Evolutionary conservation across 2,113 vertebrate genomes (phyloP).

Genomic region (Ophiodon elongatus): DNA sequence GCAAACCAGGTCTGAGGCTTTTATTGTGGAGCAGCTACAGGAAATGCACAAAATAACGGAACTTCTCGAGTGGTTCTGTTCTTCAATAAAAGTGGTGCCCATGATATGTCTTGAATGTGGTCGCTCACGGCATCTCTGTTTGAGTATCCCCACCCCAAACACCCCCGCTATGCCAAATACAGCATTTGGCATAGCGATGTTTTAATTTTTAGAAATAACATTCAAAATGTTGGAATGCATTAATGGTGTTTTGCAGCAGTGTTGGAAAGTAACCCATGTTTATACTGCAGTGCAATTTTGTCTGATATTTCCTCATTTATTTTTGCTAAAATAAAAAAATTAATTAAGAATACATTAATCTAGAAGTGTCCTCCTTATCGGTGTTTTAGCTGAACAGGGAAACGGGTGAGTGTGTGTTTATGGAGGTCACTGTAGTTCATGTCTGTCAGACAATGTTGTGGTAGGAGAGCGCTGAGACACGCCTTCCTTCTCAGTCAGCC

Average conservation of each 20-base stretch:
- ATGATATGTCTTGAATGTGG: not conserved
- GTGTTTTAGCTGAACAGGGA: conserved; percentile 24
- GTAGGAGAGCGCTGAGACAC: conserved; percentile 56
- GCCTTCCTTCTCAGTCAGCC: conserved; percentile 60
- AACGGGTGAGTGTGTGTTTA: conserved; percentile 17
- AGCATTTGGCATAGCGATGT: not conserved
- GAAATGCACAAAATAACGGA: not conserved
- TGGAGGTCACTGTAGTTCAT: conserved; percentile 79
- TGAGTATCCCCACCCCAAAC: not conserved
- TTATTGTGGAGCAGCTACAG: not conserved
- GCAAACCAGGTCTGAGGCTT: not conserved
- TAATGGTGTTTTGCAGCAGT: conserved; percentile 10
- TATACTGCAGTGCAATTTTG: not conserved
- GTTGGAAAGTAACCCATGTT: not conserved
- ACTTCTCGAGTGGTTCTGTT: not conserved
- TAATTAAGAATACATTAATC: not conserved
- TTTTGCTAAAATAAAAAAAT: not conserved
- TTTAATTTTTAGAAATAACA: not conserved
- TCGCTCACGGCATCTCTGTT: not conserved
- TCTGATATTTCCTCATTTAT: not conserved
- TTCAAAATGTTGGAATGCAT: not conserved
- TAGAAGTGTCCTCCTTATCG: conserved; percentile 27
- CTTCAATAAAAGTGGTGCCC: not conserved
- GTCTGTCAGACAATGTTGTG: conserved; percentile 62
- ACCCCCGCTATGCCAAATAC: not conserved